phyloP scores from a whole-genome alignment of 2,888 invertebrate genomes.

The Digitonthophagus gazella region DNA sequence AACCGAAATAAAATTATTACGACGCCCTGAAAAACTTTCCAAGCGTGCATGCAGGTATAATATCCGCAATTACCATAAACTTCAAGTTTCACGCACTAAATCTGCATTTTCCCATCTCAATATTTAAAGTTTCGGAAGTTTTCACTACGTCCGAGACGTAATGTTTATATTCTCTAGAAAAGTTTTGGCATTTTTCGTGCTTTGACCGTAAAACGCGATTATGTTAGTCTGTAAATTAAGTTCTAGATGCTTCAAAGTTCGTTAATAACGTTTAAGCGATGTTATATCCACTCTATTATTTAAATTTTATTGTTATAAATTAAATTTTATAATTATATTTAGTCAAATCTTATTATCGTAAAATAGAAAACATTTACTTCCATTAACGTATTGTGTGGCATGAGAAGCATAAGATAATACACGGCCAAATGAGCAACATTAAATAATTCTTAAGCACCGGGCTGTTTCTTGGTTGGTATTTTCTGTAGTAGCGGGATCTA shows the following conservation, averaged over 20 bases:
- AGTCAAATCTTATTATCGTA: no score
- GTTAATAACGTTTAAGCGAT: not conserved
- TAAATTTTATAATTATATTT: no score
- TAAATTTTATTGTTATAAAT: no score
- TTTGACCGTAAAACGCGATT: not conserved
- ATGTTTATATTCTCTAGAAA: not conserved
- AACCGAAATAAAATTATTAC: not conserved
- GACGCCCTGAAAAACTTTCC: not conserved
- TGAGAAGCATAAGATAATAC: no score
- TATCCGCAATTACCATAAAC: not conserved
- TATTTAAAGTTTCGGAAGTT: not conserved
- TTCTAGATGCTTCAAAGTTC: not conserved
- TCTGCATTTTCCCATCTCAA: not conserved
- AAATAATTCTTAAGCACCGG: no score
- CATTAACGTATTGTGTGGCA: no score
- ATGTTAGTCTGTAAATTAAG: not conserved
- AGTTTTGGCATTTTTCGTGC: not conserved
- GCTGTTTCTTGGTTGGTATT: no score
- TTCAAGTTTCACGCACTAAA: not conserved
- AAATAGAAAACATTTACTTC: no score
- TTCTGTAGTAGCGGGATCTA: no score
- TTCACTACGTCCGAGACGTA: not conserved
- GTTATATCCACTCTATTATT: no score
- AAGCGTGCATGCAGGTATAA: not conserved
- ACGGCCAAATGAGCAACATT: no score